phyloP scores from a whole-genome alignment of 2,113 vertebrate genomes.

The Opisthocomus hoazin region DNA sequence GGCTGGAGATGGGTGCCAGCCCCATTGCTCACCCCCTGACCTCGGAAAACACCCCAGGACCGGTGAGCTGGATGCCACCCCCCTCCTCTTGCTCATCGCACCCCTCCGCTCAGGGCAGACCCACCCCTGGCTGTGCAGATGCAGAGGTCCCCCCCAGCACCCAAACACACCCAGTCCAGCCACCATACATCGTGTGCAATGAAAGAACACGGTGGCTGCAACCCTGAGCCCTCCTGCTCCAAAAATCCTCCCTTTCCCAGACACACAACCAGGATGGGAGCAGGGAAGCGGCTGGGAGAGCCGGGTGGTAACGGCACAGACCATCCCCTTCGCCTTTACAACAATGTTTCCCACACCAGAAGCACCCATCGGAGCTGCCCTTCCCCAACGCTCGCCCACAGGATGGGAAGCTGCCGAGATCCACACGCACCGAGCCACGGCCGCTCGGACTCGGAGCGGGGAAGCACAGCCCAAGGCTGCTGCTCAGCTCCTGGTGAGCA shows the following conservation, averaged over 20 bases:
- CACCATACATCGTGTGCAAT: fast-evolving
- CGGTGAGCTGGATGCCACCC: neutral
- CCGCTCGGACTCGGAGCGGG: fast-evolving
- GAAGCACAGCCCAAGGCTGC: neutral
- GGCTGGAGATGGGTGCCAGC: neutral
- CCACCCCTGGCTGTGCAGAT: fast-evolving
- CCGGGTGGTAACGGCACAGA: fast-evolving
- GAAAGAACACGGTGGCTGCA: neutral
- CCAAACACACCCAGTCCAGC: neutral
- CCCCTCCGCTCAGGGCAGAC: fast-evolving
- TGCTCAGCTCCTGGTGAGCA: neutral
- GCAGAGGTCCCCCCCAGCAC: neutral
- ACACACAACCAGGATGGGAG: neutral
- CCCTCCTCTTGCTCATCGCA: fast-evolving
- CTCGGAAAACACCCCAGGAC: neutral
- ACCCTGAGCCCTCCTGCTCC: neutral
- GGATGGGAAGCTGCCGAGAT: fast-evolving
- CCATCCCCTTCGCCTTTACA: neutral
- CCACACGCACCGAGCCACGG: fast-evolving
- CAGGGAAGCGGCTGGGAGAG: neutral
- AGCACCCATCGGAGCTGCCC: fast-evolving
- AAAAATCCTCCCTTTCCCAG: neutral
- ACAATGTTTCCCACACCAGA: neutral
- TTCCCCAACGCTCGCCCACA: neutral
- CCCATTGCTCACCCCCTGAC: neutral